Conservation (phyloP, 2,113 vertebrate species). For the Bungarus multicinctus region DNA sequence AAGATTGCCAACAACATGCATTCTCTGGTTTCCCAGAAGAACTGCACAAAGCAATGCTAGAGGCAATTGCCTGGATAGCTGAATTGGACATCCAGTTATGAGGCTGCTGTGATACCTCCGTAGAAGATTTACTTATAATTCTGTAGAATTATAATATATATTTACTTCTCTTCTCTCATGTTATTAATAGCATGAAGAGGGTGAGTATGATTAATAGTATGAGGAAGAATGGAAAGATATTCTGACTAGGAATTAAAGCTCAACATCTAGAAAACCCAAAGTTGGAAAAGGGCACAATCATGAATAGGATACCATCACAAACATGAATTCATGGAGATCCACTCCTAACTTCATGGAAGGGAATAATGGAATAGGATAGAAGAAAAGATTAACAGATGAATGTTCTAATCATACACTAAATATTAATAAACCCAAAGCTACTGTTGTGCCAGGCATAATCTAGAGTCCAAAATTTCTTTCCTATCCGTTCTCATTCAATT, state of each 20-base stretch:
- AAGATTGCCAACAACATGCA: background rate
- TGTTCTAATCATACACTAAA: background rate
- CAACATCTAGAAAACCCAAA: background rate
- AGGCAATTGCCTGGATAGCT: background rate
- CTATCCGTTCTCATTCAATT: background rate
- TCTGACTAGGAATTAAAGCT: background rate
- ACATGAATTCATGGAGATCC: background rate
- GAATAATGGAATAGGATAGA: background rate
- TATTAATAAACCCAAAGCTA: background rate
- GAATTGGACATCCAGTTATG: background rate
- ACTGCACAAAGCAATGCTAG: background rate
- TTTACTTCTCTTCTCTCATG: background rate
- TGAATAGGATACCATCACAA: background rate
- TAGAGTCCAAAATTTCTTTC: background rate
- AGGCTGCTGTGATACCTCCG: no score
- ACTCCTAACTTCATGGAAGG: fast-evolving
- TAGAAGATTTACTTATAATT: background rate
- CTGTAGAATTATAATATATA: background rate
- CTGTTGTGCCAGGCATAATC: background rate
- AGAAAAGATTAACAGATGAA: background rate
- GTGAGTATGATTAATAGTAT: background rate
- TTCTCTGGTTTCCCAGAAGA: background rate
- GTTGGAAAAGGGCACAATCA: background rate
- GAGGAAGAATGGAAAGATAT: background rate
- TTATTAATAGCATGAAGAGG: background rate